A percentile compares a stretch with the other conserved stretches of the same genome.
phyloP scores from a whole-genome alignment of 2,113 vertebrate genomes.

The Mobula hypostoma region DNA sequence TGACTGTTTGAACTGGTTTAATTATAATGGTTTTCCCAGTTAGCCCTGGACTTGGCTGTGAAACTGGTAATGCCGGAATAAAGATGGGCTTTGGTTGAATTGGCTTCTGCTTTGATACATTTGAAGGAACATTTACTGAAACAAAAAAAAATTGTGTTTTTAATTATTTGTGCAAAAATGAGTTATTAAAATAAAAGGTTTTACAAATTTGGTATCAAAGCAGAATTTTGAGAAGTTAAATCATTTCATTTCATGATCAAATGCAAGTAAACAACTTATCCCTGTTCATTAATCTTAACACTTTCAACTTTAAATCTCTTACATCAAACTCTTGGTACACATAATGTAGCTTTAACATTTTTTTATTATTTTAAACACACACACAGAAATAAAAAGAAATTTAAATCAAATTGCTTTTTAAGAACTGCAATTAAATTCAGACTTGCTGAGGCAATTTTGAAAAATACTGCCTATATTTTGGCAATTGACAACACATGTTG shows the following conservation, averaged over 20 bases:
- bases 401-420: background rate
- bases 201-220: background rate
- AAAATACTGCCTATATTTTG: background rate
- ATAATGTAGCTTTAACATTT: background rate
- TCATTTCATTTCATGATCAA: background rate
- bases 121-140: conserved; percentile 57
- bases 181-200: background rate
- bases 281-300: background rate
- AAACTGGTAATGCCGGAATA: conserved; percentile 69
- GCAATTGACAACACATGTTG: background rate
- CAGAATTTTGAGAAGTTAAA: background rate
- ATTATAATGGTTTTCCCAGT: conserved; percentile 84
- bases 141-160: conserved; percentile 30
- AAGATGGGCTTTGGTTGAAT: conserved; percentile 78
- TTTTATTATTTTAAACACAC: background rate
- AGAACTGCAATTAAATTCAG: background rate
- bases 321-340: background rate
- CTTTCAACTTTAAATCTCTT: background rate
- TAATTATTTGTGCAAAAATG: background rate
- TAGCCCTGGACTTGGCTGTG: conserved; percentile 57
- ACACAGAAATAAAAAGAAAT: background rate
- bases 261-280: background rate
- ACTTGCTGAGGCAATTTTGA: background rate
- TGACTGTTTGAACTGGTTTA: conserved; percentile 70
- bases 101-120: conserved; percentile 61